Conservation (phyloP, 2,797 vertebrate species). For the Pangasius larnaudii region DNA sequence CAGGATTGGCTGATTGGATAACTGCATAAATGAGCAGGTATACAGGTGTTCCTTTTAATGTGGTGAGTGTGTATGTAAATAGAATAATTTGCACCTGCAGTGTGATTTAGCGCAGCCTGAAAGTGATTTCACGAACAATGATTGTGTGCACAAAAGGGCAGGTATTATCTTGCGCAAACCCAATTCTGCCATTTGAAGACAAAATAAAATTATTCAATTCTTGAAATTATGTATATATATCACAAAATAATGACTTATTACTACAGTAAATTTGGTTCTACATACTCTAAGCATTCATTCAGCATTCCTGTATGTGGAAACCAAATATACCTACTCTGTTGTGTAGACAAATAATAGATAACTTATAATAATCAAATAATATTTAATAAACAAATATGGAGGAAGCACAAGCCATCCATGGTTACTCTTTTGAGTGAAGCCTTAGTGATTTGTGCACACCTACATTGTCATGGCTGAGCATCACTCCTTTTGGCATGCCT, state of each 20-base stretch:
- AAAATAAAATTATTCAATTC: background rate
- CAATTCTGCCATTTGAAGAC: background rate
- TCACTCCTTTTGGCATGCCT: conserved; percentile 86
- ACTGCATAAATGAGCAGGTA: too few species aligned
- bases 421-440: background rate
- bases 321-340: background rate
- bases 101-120: too few species aligned
- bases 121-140: background rate
- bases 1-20: too few species aligned
- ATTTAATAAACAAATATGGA: background rate
- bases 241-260: background rate
- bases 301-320: background rate
- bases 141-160: background rate
- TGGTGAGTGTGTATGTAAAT: too few species aligned
- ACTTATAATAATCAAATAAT: background rate
- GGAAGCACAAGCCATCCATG: conserved; percentile 1
- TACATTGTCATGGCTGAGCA: conserved; percentile 92
- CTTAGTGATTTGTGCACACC: conserved; percentile 3
- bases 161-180: background rate
- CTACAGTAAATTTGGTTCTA: too few species aligned
- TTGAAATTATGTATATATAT: background rate
- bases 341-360: background rate
- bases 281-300: too few species aligned
- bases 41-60: too few species aligned
- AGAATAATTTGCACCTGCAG: too few species aligned